These are phyloP conservation scores for Steromphala cineraria DNA, from an alignment of 2,888 invertebrate genomes.

Conservation along the genomic window DNA sequence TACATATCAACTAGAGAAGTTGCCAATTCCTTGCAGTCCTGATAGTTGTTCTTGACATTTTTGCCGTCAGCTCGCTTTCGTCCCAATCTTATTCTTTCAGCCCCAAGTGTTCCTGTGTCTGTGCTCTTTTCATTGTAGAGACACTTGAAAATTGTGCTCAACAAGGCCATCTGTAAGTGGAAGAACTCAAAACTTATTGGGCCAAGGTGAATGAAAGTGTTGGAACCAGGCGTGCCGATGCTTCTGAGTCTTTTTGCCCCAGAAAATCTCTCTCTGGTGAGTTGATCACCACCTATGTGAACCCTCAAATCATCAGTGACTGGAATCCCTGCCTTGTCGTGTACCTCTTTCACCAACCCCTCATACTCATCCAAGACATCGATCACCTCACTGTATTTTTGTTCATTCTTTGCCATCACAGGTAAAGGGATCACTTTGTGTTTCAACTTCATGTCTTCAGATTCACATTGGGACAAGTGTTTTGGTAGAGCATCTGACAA, in stretches of 20 bases:
- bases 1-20: slow-evolving; percentile 24
- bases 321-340: background rate
- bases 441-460: background rate
- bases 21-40: slow-evolving; percentile 25
- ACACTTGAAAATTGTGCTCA: slow-evolving; percentile 12
- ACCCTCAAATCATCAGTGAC: background rate
- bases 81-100: slow-evolving; percentile 7
- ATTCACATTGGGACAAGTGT: background rate
- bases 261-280: slow-evolving; percentile 39
- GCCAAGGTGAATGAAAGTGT: slow-evolving; percentile 17
- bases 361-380: slow-evolving; percentile 6
- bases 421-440: slow-evolving; percentile 26
- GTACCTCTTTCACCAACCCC: slow-evolving; percentile 3
- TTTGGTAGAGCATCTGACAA: background rate
- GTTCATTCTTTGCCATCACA: slow-evolving; percentile 38
- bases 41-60: slow-evolving; percentile 25
- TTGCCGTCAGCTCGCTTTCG: slow-evolving; percentile 21
- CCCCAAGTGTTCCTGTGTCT: slow-evolving; percentile 30
- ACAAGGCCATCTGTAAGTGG: slow-evolving; percentile 34
- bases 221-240: background rate
- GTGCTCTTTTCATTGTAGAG: slow-evolving; percentile 26
- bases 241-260: slow-evolving; percentile 25
- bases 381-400: slow-evolving; percentile 32
- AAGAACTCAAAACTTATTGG: slow-evolving; percentile 34
- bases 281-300: slow-evolving; percentile 42